Conservation (phyloP, 2,888 invertebrate genomes). For the Lamellibrachia satsuma region DNA sequence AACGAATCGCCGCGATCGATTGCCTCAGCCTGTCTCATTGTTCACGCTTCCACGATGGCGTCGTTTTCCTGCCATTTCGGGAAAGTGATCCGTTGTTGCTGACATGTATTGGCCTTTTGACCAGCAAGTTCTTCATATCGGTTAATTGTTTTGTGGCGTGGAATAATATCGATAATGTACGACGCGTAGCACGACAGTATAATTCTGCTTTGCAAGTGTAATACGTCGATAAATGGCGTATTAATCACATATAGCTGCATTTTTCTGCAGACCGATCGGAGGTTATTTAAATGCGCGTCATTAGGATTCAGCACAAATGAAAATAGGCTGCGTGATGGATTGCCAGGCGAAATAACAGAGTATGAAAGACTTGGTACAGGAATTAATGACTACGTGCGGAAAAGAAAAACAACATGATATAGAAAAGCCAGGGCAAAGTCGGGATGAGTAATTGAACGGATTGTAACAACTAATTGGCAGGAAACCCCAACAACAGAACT, state of each 20-base stretch:
- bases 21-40: neutral
- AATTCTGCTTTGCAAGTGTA: constrained; percentile 12
- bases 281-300: neutral
- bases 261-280: neutral
- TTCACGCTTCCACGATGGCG: neutral
- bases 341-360: neutral
- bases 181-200: neutral
- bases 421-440: neutral
- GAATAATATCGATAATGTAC: constrained; percentile 13
- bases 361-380: neutral
- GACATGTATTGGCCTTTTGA: neutral
- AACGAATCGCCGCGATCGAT: neutral
- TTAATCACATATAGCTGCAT: neutral
- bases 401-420: neutral
- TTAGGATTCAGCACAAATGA: constrained; percentile 10
- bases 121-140: neutral
- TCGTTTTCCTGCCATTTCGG: constrained; percentile 1
- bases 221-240: constrained; percentile 17
- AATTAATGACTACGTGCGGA: neutral
- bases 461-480: neutral
- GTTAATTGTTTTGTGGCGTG: neutral
- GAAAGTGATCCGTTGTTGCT: neutral
- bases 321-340: neutral
- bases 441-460: neutral
- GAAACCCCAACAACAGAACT: neutral